Base-by-base conservation (phyloP, 2,113 vertebrate species). In the Ceratotherium simum region DNA sequence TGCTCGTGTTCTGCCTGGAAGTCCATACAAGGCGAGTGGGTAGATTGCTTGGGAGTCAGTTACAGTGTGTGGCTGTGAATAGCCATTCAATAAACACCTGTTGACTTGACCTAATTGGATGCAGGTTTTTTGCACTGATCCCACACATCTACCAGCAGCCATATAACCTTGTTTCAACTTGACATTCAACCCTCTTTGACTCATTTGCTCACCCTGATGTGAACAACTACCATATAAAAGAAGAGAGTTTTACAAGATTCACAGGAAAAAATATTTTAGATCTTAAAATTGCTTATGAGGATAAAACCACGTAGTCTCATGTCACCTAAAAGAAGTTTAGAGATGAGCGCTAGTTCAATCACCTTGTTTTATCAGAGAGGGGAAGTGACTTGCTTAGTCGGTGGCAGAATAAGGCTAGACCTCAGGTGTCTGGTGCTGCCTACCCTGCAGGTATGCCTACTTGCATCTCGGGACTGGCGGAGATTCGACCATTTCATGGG, bases 101-200 rank as follows among this genome's bases (percentile, higher is more conserved):
- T 67, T 85, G 62, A 84, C 39, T 36, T 88, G 81, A 89, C 93
- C 91, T 94, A 75, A 16, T 67, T 83, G 67, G 54, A 54, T 58
- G 36, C 46, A 81, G 46, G 31, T 33, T 56, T 86, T 78, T 67
- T 72, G 16, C 42, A 10, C 31, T 39, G 80, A 72, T 79, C 70
- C 17, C 73, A 23, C 75, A 91, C 33, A 42, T 78, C 85, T n/a
- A 21, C 85, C 46, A 73, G 39, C 69, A 72, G 48, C 84, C 67
- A 4, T 2, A 31, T 78, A 76, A 82, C 78, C 62, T 84, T 89
- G 48, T 95, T 92, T 93, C 80, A 82, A 67, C 78, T 46, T 51
- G 65, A 73, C 5, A 0, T 95, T 75, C 83, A 79, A 39, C 81
- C 48, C 51, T 93, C 86, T 84, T 60, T 60, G 75, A 72, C 51